Evolutionary conservation across 2,113 vertebrate species (phyloP).

Genomic region (Bufo bufo): DNA sequence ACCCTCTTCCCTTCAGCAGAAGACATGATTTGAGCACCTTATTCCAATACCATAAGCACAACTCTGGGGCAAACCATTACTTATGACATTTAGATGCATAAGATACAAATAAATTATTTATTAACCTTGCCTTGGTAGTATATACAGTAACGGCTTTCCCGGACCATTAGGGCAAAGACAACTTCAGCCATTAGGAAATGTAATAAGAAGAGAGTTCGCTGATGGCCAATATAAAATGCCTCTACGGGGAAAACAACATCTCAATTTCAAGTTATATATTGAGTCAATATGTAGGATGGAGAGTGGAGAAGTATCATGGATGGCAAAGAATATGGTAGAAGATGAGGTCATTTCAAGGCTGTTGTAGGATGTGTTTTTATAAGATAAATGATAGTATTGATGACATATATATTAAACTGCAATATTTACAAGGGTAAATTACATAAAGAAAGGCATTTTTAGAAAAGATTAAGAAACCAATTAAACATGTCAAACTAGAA

Average conservation of each 20-base stretch:
- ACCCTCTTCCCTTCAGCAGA: conserved; percentile 69
- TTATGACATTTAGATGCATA: conserved; percentile 56
- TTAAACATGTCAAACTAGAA: too few relatives aligned
- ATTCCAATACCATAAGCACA: conserved; percentile 60
- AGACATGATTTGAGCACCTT: conserved; percentile 68
- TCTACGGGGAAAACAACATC: conserved; percentile 29
- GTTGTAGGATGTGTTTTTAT: neutral
- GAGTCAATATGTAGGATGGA: conserved; percentile 15
- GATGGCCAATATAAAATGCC: conserved; percentile 13
- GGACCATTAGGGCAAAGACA: conserved; percentile 61
- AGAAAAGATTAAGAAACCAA: too few relatives aligned
- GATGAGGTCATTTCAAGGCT: neutral
- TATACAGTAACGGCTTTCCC: conserved; percentile 55
- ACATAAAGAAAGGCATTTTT: too few relatives aligned
- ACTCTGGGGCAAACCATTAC: conserved; percentile 53
- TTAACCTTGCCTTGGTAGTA: conserved; percentile 45
- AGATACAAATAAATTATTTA: conserved; percentile 69
- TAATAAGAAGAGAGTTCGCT: conserved; percentile 13
- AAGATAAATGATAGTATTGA: neutral
- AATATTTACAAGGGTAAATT: too few relatives aligned
- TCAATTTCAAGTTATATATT: conserved; percentile 33
- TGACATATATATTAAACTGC: neutral
- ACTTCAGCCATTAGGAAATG: conserved; percentile 52
- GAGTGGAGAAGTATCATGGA: neutral
- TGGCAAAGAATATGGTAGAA: neutral